Evolutionary conservation across 1,140 invertebrate genomes (phyloP).

Genomic region (Caligus rogercresseyi): DNA sequence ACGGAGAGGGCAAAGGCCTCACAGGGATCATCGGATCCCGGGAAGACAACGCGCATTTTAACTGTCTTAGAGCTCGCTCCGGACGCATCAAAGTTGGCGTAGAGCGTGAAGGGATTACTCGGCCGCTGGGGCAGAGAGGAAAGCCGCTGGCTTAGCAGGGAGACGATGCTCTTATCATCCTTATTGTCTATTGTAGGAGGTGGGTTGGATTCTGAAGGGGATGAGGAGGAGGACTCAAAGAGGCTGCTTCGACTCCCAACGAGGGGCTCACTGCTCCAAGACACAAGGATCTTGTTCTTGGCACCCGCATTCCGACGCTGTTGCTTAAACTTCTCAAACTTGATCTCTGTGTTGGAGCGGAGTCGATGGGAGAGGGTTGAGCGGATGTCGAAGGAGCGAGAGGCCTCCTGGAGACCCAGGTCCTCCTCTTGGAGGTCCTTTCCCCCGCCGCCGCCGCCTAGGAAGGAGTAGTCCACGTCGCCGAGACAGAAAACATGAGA

Average conservation of each 20-base stretch:
- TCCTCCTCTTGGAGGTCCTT: too few species aligned
- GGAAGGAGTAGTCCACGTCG: background rate
- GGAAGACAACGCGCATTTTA: background rate
- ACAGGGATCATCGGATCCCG: background rate
- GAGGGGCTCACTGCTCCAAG: background rate
- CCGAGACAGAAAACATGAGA: background rate
- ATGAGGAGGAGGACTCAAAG: background rate
- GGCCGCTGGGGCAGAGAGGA: background rate
- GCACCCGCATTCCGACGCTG: background rate
- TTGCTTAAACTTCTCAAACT: conserved; percentile 1
- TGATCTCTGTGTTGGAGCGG: conserved; percentile 6
- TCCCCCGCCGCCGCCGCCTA: background rate
- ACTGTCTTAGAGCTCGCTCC: background rate
- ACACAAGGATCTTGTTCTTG: conserved; percentile 5
- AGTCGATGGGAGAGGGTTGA: background rate
- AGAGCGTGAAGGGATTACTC: background rate
- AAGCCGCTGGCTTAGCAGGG: background rate
- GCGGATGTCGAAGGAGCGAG: conserved; percentile 5
- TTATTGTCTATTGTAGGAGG: too few species aligned
- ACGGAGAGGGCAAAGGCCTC: background rate
- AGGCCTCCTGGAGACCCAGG: too few species aligned
- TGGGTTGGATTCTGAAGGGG: too few species aligned
- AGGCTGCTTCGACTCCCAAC: background rate
- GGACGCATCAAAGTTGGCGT: conserved; percentile 1
- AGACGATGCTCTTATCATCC: too few species aligned